A percentile compares a stretch with the other conserved stretches of the same genome.
Evolutionary conservation across 2,888 invertebrate species (phyloP).

Genomic region (Ormia ochracea): DNA sequence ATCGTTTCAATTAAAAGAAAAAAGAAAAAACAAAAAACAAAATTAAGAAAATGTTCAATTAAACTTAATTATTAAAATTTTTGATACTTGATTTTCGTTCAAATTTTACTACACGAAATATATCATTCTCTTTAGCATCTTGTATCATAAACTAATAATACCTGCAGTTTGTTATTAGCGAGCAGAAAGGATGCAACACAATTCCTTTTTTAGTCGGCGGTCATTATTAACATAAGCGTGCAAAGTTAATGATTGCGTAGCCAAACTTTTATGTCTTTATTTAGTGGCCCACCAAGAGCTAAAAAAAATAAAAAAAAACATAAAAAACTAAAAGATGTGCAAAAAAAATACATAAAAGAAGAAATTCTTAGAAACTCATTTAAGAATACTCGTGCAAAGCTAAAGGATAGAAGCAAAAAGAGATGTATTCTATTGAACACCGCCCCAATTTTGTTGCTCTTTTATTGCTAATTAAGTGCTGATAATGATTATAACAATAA

Average conservation of each 20-base stretch:
- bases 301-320: not conserved
- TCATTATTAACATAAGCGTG: slow-evolving; percentile 61
- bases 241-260: slow-evolving; percentile 59
- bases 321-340: not conserved
- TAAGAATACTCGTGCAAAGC: not conserved
- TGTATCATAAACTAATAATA: not conserved
- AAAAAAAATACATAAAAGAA: slow-evolving; percentile 14
- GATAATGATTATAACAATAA: not conserved
- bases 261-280: slow-evolving; percentile 61
- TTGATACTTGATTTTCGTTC: not conserved
- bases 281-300: slow-evolving; percentile 58
- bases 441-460: slow-evolving; percentile 17
- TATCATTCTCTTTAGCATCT: not conserved
- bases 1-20: no score
- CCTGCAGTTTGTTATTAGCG: not conserved
- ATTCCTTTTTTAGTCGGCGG: slow-evolving; percentile 9
- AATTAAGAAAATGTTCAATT: no score
- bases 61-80: no score
- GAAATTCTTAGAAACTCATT: slow-evolving; percentile 44
- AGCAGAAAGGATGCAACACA: not conserved
- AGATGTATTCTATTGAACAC: slow-evolving; percentile 43
- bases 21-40: no score
- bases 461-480: slow-evolving; percentile 46
- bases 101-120: not conserved
- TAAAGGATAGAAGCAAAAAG: not conserved